Evolutionary conservation across 2,797 vertebrate species (phyloP), one percentile per base, ranked within the genome.

Genomic region (Sebastes matsubarae): DNA sequence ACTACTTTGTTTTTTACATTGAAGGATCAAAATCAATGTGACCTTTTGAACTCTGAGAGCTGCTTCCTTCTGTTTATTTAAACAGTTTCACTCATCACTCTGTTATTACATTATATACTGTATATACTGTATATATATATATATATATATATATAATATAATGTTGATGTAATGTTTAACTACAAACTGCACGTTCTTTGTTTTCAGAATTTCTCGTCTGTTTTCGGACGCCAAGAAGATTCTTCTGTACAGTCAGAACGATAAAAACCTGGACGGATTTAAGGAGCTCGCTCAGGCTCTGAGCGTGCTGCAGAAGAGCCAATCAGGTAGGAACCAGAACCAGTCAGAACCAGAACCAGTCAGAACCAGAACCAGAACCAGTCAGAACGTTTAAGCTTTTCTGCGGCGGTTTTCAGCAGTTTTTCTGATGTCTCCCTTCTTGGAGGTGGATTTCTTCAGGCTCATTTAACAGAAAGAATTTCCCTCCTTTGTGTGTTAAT

Each of bases 221-320:
- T 98, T 99, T 88, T 97, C 96, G 0, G 98, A 99, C 75, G 97
- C 96, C 65, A 98, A 95, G 92, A 97, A 97, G 88, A 97, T 99
- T 76, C 96, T 99, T 2, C 85, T 99, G 54, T 99, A 98, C 83
- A 98, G 97, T 92, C 97, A 97, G 89, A 97, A 96, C 61, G 97
- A 99, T 83, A 97, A 95, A 0, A 98, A 96, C 90, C 83, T 98
- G 82, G 96, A 95, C 1, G 96, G 97, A 34, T 95, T 97, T 52
- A 97, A 96, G 82, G 96, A 97, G 71, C 95, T 99, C 55, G 88
- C 96, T 50, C 85, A 75, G 57, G 96, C 96, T 2, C 92, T 99
- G 59, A 91, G 82, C 78, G 92, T 42, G 30, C 87, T 98, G 50
- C 96, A 97, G 88, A 91, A 81, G 59, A 95, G 90, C 81, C 90